phyloP scores from a whole-genome alignment of 2,888 invertebrate species.

The Cheilosia soror region DNA sequence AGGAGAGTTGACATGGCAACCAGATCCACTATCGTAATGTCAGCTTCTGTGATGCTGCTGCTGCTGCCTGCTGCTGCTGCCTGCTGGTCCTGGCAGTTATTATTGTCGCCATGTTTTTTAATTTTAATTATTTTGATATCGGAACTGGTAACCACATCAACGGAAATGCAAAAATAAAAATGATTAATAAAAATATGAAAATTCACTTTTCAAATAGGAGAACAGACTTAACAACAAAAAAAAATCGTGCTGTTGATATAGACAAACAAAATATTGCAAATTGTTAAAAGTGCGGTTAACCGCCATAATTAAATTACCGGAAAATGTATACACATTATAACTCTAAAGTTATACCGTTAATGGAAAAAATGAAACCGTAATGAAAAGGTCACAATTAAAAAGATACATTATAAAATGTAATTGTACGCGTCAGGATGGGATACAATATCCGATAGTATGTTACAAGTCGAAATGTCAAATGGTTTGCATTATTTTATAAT shows the following conservation, averaged over 20 bases:
- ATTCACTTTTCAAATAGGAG: not conserved
- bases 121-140: conserved; percentile 49
- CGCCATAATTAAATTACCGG: conserved; percentile 1
- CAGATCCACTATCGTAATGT: not conserved
- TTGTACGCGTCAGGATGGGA: too few species aligned
- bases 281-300: conserved; percentile 11
- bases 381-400: too few species aligned
- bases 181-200: not conserved
- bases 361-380: not conserved
- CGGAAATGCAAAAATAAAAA: not conserved
- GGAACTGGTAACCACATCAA: conserved; percentile 26
- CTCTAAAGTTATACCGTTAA: not conserved
- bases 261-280: not conserved
- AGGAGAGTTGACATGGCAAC: conserved; percentile 22
- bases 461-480: too few species aligned
- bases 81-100: conserved; percentile 25
- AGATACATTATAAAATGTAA: too few species aligned
- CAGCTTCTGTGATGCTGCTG: not conserved
- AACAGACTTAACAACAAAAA: not conserved
- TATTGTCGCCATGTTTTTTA: conserved; percentile 17
- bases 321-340: too few species aligned
- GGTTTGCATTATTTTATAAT: too few species aligned
- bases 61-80: not conserved
- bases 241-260: too few species aligned
- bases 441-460: too few species aligned